Evolutionary conservation across 2,888 invertebrate genomes (phyloP), one percentile per base, ranked within the genome.

Genomic region (Agrotis ipsilon): DNA sequence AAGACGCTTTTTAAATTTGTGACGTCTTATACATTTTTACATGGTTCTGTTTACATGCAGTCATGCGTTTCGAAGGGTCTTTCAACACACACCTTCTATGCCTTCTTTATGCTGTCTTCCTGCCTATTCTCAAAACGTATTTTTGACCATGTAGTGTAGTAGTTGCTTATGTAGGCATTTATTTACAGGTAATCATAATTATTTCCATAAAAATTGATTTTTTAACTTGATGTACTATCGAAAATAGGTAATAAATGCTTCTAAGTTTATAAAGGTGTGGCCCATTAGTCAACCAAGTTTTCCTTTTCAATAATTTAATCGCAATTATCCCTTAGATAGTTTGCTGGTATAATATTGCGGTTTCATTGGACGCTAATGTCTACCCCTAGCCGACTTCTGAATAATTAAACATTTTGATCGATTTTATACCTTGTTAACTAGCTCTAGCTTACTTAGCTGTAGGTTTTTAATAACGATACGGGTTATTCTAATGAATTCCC

Each of bases 371-470:
- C 24, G 24, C 14, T 11, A 13, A 19, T 27, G 3, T 3, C 59
- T 3, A 3, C n/a, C 13, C 18, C n/a, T n/a, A n/a, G 19, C 52
- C 19, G 19, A 21, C 3, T 43, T 18, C 1, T 58, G 7, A 52
- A 32, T 45, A 72, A 39, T 32, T 24, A 19, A 62, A 52, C n/a
- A n/a, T 24, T 13, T 32, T 39, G 11, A 52, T 52, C 51, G 24
- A 51, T 46, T 63, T 39, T 16, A 63, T 46, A 39, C 21, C 19
- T 51, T n/a, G 27, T n/a, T 45, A 6, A 1, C 6, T n/a, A n/a
- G n/a, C n/a, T n/a, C n/a, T n/a, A n/a, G n/a, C n/a, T 19, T 24
- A 2, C 6, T 19, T 24, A 24, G 24, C 32, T 27, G 14, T 48
- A 46, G 59, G 61, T 48, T n/a, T 24, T 2, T 21, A 52, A 21